phyloP scores from a whole-genome alignment of 92 coral and sea anemone genomes.

The Porites divaricata region DNA sequence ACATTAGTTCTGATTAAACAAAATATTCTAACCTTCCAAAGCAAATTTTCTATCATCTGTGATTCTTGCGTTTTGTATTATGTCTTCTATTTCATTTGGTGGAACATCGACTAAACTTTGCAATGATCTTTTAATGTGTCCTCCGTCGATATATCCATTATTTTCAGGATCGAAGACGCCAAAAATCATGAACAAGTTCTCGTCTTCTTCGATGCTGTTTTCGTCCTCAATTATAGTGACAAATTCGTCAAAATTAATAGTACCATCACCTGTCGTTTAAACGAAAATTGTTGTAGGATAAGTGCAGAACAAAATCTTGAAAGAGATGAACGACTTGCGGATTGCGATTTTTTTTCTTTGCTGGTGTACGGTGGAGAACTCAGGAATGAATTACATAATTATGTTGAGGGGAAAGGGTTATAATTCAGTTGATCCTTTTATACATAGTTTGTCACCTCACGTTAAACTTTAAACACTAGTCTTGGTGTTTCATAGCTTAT shows the following conservation, averaged over 20 bases:
- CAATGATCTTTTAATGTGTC: constrained; percentile 15
- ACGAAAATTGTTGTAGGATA: background rate
- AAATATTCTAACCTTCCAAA: constrained; percentile 28
- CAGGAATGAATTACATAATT: too few relatives aligned
- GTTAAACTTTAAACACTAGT: too few relatives aligned
- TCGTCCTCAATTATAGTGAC: constrained; percentile 40
- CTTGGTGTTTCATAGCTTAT: too few relatives aligned
- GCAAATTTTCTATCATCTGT: constrained; percentile 34
- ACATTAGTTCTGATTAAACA: background rate
- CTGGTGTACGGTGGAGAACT: too few relatives aligned
- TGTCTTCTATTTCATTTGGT: constrained; percentile 22
- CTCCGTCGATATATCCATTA: constrained; percentile 39
- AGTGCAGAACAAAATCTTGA: too few relatives aligned
- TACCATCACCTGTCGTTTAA: constrained; percentile 32
- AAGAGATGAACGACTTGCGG: too few relatives aligned
- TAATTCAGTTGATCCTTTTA: too few relatives aligned
- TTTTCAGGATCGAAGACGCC: constrained; percentile 38
- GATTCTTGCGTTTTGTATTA: constrained; percentile 29
- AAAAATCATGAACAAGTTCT: constrained; percentile 31
- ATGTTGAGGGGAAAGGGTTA: too few relatives aligned
- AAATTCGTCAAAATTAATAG: constrained; percentile 50
- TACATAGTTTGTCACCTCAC: too few relatives aligned
- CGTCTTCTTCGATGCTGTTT: constrained; percentile 34
- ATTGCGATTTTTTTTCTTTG: too few relatives aligned
- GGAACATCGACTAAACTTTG: constrained; percentile 30